Evolutionary conservation across 1,140 invertebrate genomes (phyloP), one percentile per base, ranked within the genome.

Genomic region (Pseudomyrmex pallidus): DNA sequence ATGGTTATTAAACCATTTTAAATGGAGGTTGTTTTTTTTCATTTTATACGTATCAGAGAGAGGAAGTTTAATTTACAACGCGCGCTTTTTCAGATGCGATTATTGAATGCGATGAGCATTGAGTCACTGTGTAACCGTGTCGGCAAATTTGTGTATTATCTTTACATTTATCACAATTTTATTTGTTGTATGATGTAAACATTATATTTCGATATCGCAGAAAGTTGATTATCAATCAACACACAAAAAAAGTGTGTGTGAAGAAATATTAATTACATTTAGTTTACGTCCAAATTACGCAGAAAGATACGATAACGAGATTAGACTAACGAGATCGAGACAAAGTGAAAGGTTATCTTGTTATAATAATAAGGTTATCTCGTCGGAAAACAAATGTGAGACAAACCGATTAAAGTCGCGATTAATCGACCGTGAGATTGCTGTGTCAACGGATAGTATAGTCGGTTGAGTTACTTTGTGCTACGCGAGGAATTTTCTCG

Each of bases 1-100:
- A 70, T 66, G 48, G 70, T 70, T 80, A 80, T 80, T 67, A 57
- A 57, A 78, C 52, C 44, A 59, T 70, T 48, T 77, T 59, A 72
- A 72, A 35, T 7, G 35, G 35, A 35, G 35, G 7, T 35, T 59
- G n/a, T 15, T 50, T 72, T 72, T 35, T 12, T 20, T 7, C 66
- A 50, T 70, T 80, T 72, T 59, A 48, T 7, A 7, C 22, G 7
- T 35, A 54, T 7, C 22, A 2, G 48, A 66, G 64, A 48, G 15
- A 48, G 15, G 7, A 46, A 56, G 35, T 22, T 67, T 56, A 44
- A 59, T 35, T 72, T 50, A 48, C 20, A 56, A 17, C 44, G 35
- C 44, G 35, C 13, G 20, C 22, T 70, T 35, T 35, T 35, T 35
- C 35, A 35, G 35, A 35, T 54, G 46, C 25, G 25, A 70, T 70